phyloP scores from a whole-genome alignment of 2,113 vertebrate genomes.

The Gnathonemus longibarbis region DNA sequence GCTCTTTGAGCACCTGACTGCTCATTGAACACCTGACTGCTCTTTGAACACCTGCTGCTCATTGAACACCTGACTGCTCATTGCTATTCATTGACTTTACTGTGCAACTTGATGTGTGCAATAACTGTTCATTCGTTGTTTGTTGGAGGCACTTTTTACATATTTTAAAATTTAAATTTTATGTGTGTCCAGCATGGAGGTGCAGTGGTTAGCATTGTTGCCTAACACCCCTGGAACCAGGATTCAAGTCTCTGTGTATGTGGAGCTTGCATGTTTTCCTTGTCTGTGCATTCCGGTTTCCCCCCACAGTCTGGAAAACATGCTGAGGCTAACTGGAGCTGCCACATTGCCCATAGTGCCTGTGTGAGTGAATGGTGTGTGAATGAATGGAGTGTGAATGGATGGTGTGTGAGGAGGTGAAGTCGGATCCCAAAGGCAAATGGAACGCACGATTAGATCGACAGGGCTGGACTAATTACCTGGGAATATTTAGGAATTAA shows the following conservation, averaged over 20 bases:
- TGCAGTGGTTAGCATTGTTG: not conserved
- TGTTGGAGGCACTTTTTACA: not conserved
- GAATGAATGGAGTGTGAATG: no score
- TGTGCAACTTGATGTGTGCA: not conserved
- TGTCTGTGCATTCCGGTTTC: no score
- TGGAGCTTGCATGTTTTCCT: not conserved
- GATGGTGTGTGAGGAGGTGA: no score
- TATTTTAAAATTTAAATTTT: not conserved
- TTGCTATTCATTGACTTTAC: not conserved
- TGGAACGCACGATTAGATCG: no score
- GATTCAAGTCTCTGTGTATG: not conserved
- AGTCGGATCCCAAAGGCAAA: no score
- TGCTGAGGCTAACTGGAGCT: no score
- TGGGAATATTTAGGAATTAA: no score
- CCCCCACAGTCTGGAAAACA: no score
- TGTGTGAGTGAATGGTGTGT: no score
- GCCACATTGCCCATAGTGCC: no score
- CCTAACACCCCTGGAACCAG: not conserved
- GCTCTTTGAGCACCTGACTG: no score
- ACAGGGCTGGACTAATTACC: no score
- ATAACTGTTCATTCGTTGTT: not conserved
- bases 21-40: not conserved
- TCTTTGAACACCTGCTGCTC: not conserved
- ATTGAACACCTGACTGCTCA: not conserved
- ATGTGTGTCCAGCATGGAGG: not conserved